These are phyloP conservation scores for Halcyon leucocephala DNA, from an alignment of 2,797 vertebrate genomes.

Conservation along the genomic window DNA sequence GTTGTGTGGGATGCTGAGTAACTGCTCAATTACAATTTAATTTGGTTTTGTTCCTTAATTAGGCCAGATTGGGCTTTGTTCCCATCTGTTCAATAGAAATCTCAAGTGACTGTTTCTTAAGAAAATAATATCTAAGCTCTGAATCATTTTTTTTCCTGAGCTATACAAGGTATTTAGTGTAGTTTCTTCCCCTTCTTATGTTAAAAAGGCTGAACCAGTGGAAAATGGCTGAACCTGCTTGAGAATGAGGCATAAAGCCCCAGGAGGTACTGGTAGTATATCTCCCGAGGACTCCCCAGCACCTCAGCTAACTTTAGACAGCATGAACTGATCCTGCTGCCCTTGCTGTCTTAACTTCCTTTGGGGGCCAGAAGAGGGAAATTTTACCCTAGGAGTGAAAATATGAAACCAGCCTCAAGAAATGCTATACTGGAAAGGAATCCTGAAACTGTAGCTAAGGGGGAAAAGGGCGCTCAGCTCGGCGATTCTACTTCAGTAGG, in stretches of 20 bases:
- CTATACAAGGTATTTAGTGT: background rate
- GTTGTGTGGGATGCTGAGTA: background rate
- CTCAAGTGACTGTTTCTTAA: background rate
- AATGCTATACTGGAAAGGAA: background rate
- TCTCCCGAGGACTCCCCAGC: background rate
- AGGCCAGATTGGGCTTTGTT: background rate
- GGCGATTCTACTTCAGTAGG: background rate
- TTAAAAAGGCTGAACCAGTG: background rate
- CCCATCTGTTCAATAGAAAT: background rate
- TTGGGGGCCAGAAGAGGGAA: background rate
- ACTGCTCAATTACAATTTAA: background rate
- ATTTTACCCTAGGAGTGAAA: background rate
- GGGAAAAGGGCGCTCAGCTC: background rate
- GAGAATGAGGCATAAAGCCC: background rate
- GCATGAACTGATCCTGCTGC: background rate
- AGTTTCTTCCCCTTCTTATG: background rate
- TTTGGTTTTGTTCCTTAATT: constrained; percentile 24
- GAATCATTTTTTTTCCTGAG: background rate
- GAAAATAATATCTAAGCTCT: background rate
- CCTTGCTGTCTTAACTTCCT: background rate
- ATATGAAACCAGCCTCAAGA: background rate
- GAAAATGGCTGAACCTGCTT: background rate
- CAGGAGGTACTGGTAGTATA: background rate
- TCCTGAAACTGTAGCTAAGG: background rate
- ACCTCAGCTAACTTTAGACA: background rate